Percentiles rank a stretch among this genome's conserved stretches.
These are phyloP conservation scores for Potamilus streckersoni DNA, from an alignment of 1,140 invertebrate genomes.

Conservation along the genomic window DNA sequence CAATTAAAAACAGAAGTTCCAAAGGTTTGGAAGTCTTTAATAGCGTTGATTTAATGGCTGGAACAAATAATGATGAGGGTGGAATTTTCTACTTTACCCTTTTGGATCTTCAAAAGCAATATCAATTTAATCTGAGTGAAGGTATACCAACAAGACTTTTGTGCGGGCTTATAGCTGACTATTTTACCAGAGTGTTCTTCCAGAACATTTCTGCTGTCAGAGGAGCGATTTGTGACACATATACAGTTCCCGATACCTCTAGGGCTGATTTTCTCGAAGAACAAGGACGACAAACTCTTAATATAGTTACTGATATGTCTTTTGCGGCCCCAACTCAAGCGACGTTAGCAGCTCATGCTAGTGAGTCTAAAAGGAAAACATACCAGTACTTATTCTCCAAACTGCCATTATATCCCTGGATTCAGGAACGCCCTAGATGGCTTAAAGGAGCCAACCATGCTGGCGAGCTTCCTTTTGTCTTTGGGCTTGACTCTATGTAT, in stretches of 20 bases:
- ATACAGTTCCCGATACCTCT: slow-evolving; percentile 3
- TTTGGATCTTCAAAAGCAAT: slow-evolving; percentile 20
- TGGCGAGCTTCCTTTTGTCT: slow-evolving; percentile 42
- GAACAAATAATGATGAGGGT: slow-evolving; percentile 40
- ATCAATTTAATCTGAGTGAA: slow-evolving; percentile 25
- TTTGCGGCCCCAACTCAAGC: slow-evolving; percentile 36
- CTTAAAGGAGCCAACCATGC: slow-evolving; percentile 40
- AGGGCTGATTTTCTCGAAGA: slow-evolving; percentile 5
- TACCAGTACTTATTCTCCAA: slow-evolving; percentile 44
- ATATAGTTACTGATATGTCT: slow-evolving; percentile 41
- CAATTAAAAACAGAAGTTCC: slow-evolving; percentile 24
- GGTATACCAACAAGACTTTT: slow-evolving; percentile 37
- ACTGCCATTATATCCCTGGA: slow-evolving; percentile 5
- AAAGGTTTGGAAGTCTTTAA: slow-evolving; percentile 27
- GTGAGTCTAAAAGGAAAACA: not conserved
- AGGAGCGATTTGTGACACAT: slow-evolving; percentile 30
- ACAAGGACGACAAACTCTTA: slow-evolving; percentile 30
- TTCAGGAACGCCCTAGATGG: slow-evolving; percentile 25
- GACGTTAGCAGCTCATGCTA: slow-evolving; percentile 21
- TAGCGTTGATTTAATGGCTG: slow-evolving; percentile 39
- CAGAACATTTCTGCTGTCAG: not conserved
- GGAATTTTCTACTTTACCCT: slow-evolving; percentile 28
- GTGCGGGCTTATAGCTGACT: slow-evolving; percentile 29
- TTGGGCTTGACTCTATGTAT: slow-evolving; percentile 31
- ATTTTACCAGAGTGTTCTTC: slow-evolving; percentile 29